Evolutionary conservation across 2,888 invertebrate genomes (phyloP), one percentile per base, ranked within the genome.

Genomic region (Myopa testacea): DNA sequence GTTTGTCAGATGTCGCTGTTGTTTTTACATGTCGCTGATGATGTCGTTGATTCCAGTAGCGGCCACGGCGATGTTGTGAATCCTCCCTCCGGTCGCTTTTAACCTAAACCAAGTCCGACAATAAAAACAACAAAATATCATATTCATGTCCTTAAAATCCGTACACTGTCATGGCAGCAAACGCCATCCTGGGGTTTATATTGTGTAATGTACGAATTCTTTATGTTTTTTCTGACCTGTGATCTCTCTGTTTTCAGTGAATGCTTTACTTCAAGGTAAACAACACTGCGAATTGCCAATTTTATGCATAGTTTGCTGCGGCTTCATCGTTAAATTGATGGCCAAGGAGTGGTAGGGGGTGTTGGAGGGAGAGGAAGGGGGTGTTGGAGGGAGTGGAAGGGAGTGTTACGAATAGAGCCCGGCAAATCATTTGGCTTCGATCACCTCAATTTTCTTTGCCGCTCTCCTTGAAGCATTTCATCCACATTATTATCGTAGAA

Each of bases 221-320:
- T 37, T 62, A 4, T 26, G 10, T 4, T 65, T 38, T 14, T 8
- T 38, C 34, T 10, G 34, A 3, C 10, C 65, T 34, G 6, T 34
- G 65, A 62, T 26, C 37, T 34, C 38, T 38, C 37, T 37, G 8
- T 3, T 10, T 14, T 65, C 34, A 37, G 14, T 65, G 38, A 65
- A 37, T 37, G 37, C 38, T 37, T 38, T 65, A 26, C 16, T 37
- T 14, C 65, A 38, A 14, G 65, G 37, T 65, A 65, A 65, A 14
- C 65, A 37, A 14, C 65, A 14, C 37, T 65, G 65, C 65, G 38
- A 65, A 65, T 14, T 65, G 65, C 65, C 65, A 65, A 65, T 14
- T 65, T 37, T 37, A 37, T 37, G 38, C 14, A 14, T 65, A 4
- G 65, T 65, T 65, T 37, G 38, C 14, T 45, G 6, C 45, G 10